Percentiles rank a stretch among this genome's conserved stretches.
phyloP scores from a whole-genome alignment of 2,113 vertebrate genomes.

The Oenanthe oenanthe region DNA sequence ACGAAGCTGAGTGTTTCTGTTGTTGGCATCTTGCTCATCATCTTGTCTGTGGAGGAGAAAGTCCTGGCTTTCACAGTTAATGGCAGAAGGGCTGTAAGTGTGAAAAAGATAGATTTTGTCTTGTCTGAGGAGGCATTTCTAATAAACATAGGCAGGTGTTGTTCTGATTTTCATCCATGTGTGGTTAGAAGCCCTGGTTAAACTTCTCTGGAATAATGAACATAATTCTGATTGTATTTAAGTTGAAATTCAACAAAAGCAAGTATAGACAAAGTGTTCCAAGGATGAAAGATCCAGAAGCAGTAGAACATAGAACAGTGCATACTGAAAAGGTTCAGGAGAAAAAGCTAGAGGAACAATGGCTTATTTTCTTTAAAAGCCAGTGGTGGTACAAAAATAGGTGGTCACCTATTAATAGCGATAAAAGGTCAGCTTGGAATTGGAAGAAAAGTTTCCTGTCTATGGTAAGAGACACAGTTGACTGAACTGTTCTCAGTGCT shows the following conservation, averaged over 20 bases:
- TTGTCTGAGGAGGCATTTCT: not conserved
- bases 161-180: not conserved
- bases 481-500: not conserved
- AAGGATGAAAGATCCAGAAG: not conserved
- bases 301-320: not conserved
- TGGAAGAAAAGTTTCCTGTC: not conserved
- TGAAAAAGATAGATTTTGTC: not conserved
- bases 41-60: not conserved
- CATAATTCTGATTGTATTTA: not conserved
- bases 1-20: not conserved
- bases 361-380: not conserved
- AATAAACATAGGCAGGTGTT: not conserved
- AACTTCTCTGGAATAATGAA: not conserved
- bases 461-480: accelerated
- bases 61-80: not conserved
- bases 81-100: not conserved
- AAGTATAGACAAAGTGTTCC: not conserved
- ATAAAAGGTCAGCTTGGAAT: not conserved
- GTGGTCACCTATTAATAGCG: not conserved
- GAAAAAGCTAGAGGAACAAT: not conserved
- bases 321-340: not conserved
- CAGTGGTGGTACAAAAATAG: not conserved
- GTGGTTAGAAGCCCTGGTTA: not conserved
- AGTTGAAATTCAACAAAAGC: not conserved
- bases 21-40: not conserved